These are phyloP conservation scores for Herminia tarsipennalis DNA, from an alignment of 2,888 invertebrate genomes.

Conservation along the genomic window DNA sequence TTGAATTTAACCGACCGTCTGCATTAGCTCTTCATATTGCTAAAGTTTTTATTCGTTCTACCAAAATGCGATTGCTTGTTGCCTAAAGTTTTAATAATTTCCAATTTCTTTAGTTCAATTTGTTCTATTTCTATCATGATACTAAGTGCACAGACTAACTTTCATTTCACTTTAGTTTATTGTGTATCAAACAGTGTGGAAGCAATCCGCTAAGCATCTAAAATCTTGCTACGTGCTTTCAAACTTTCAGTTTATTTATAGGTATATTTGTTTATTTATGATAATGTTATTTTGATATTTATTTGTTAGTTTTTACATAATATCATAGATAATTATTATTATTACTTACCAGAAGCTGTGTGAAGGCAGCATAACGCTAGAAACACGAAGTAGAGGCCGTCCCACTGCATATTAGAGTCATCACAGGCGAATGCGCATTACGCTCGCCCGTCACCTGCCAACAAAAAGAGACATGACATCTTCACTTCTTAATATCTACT, in stretches of 20 bases:
- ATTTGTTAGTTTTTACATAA: neutral
- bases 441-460: slow-evolving; percentile 68
- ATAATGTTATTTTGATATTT: neutral
- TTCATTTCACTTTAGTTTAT: neutral
- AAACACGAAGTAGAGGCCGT: slow-evolving; percentile 78
- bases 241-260: slow-evolving; percentile 3
- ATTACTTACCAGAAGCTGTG: slow-evolving; percentile 73
- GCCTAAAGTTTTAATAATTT: slow-evolving; percentile 9
- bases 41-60: too few relatives aligned
- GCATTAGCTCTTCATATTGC: neutral
- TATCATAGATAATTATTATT: neutral
- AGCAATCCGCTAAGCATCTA: slow-evolving; percentile 8
- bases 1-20: too few relatives aligned
- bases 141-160: slow-evolving; percentile 16
- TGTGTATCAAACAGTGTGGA: slow-evolving; percentile 1
- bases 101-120: too few relatives aligned
- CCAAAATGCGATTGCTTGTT: slow-evolving; percentile 23
- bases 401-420: slow-evolving; percentile 83
- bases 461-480: slow-evolving; percentile 18
- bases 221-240: slow-evolving; percentile 5
- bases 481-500: too few relatives aligned
- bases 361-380: slow-evolving; percentile 79
- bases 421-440: slow-evolving; percentile 75
- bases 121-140: slow-evolving; percentile 10
- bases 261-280: neutral